Evolutionary conservation across 2,888 invertebrate species (phyloP).

Genomic region (Metalampra italica): DNA sequence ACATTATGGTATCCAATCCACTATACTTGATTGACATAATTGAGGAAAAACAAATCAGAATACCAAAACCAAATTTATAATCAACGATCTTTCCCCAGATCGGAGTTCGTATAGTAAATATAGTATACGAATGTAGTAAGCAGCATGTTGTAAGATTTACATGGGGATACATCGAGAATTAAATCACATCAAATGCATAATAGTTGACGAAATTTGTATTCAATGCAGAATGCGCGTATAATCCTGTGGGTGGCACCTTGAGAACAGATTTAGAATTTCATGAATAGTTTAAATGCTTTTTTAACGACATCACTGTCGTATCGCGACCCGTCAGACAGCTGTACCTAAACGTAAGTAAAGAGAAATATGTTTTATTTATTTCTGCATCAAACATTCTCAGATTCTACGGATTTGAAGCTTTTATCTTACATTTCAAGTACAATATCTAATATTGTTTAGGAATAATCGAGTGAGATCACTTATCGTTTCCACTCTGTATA

Average conservation of each 20-base stretch:
- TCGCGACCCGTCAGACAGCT: no score
- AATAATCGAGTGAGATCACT: no score
- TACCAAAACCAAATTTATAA: conserved; percentile 1
- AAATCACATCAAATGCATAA: conserved; percentile 60
- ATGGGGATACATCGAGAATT: conserved; percentile 50
- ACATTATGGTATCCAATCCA: no score
- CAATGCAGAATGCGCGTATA: conserved; percentile 56
- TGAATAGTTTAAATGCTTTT: conserved; percentile 28
- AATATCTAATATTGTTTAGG: no score
- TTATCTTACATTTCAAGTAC: no score
- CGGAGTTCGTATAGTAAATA: neutral
- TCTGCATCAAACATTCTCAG: no score
- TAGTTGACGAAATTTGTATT: conserved; percentile 60
- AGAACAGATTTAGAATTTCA: conserved; percentile 55
- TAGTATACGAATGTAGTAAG: neutral
- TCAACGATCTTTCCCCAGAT: neutral
- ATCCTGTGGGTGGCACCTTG: conserved; percentile 64
- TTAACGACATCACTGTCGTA: conserved; percentile 16
- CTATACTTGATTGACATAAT: no score
- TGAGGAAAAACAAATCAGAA: conserved; percentile 5
- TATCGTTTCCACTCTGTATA: no score
- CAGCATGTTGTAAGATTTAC: conserved; percentile 42
- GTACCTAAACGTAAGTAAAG: no score
- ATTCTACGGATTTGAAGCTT: no score
- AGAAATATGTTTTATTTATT: no score